Evolutionary conservation across 2,888 invertebrate genomes (phyloP).

Genomic region (Drosophila parthenogenetica): DNA sequence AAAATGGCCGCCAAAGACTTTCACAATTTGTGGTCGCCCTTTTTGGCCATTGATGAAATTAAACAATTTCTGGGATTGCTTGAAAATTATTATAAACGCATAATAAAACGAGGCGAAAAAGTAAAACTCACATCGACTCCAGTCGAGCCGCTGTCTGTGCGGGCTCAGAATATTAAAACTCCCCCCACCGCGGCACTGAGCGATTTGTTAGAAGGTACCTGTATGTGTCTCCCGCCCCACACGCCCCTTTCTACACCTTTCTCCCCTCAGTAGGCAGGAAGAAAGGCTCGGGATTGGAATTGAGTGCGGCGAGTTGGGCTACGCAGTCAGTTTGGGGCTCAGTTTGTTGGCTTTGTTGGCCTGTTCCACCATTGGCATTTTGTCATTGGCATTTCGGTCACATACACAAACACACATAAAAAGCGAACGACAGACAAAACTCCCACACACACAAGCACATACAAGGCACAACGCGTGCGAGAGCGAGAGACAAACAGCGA

Average conservation of each 20-base stretch:
- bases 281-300: slow-evolving; percentile 13
- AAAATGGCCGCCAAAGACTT: slow-evolving; percentile 55
- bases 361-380: slow-evolving; percentile 73
- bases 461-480: neutral
- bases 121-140: slow-evolving; percentile 22
- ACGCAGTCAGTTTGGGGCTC: slow-evolving; percentile 17
- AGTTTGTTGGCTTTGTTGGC: slow-evolving; percentile 31
- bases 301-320: neutral
- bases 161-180: slow-evolving; percentile 66
- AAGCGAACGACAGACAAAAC: slow-evolving; percentile 62
- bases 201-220: slow-evolving; percentile 36
- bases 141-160: slow-evolving; percentile 52
- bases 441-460: slow-evolving; percentile 37
- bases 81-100: slow-evolving; percentile 70
- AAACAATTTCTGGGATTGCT: slow-evolving; percentile 66
- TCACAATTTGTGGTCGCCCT: slow-evolving; percentile 38
- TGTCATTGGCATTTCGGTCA: slow-evolving; percentile 84
- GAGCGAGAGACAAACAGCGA: slow-evolving; percentile 56
- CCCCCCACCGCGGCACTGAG: slow-evolving; percentile 5
- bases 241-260: neutral
- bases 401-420: slow-evolving; percentile 84
- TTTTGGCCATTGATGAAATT: slow-evolving; percentile 61
- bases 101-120: slow-evolving; percentile 50
- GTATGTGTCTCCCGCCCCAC: neutral
- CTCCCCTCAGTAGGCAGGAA: slow-evolving; percentile 18